These are phyloP conservation scores for Cheiracanthium punctorium DNA, from an alignment of 2,888 invertebrate genomes.

Conservation along the genomic window DNA sequence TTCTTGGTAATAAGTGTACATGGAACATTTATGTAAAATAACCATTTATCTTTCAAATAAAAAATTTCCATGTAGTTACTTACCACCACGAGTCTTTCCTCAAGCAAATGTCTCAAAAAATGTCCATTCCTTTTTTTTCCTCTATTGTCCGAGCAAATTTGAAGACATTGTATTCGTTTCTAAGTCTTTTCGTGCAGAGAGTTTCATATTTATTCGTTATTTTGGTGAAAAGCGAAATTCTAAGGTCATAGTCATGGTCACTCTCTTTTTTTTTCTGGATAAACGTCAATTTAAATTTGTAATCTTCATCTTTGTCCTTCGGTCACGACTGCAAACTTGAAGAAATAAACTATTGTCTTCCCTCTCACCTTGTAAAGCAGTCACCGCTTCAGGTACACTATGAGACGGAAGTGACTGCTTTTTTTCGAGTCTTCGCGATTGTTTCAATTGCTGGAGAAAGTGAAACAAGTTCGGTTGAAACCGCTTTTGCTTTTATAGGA, in stretches of 20 bases:
- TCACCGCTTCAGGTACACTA: background rate
- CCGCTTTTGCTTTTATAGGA: too few relatives aligned
- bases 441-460: too few relatives aligned
- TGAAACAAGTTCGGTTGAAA: too few relatives aligned
- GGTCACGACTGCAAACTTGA: background rate
- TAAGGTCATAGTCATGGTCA: constrained; percentile 3
- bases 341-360: background rate
- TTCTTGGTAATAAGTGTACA: too few relatives aligned
- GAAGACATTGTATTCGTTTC: background rate
- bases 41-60: too few relatives aligned
- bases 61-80: too few relatives aligned
- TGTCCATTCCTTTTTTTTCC: too few relatives aligned
- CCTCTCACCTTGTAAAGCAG: background rate
- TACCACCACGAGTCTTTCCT: too few relatives aligned
- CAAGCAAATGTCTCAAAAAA: too few relatives aligned
- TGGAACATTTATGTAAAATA: too few relatives aligned
- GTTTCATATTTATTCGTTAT: background rate
- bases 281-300: background rate
- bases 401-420: background rate
- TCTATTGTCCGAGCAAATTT: background rate
- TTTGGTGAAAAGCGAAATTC: background rate
- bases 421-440: background rate
- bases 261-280: background rate
- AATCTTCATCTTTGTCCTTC: background rate
- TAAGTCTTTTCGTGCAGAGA: background rate